Percentiles rank a stretch among this genome's conserved stretches.
Conservation (phyloP, 37 sponge, comb jelly and placozoan genomes). For the Halichondria panicea region DNA sequence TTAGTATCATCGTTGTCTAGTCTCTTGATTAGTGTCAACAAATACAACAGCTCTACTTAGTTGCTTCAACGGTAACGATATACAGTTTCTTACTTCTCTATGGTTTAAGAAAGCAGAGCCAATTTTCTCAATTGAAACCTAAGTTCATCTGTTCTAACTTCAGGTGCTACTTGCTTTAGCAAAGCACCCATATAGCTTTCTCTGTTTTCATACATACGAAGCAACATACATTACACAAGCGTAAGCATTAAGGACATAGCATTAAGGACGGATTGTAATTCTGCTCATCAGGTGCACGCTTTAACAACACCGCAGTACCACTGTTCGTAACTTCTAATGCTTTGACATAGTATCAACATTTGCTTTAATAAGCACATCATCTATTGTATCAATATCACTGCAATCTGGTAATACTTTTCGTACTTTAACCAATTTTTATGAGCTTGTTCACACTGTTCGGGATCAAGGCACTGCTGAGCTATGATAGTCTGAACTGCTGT, state of each 20-base stretch:
- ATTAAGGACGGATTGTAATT: conserved; percentile 18
- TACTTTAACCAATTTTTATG: background rate
- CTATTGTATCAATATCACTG: background rate
- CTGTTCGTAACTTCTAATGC: background rate
- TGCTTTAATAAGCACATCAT: background rate
- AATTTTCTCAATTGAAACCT: background rate
- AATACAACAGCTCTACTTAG: conserved; percentile 1
- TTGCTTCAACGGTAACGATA: conserved; percentile 11
- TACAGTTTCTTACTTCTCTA: conserved; percentile 21
- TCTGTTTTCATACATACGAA: conserved; percentile 10
- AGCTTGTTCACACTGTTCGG: background rate
- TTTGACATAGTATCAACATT: background rate
- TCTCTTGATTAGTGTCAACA: background rate
- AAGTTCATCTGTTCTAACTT: conserved; percentile 1
- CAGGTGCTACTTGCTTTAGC: conserved; percentile 18
- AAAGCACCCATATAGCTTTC: conserved; percentile 9
- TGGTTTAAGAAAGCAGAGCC: conserved; percentile 6
- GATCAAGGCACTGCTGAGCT: background rate
- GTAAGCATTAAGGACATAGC: conserved; percentile 24
- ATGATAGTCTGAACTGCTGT: conserved; percentile 1
- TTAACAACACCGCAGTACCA: background rate
- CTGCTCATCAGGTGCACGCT: conserved; percentile 8
- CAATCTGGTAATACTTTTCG: background rate
- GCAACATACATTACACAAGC: conserved; percentile 44
- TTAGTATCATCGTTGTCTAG: conserved; percentile 12